These are phyloP conservation scores for Drosophila cognata DNA, from an alignment of 2,888 invertebrate species.

Conservation along the genomic window DNA sequence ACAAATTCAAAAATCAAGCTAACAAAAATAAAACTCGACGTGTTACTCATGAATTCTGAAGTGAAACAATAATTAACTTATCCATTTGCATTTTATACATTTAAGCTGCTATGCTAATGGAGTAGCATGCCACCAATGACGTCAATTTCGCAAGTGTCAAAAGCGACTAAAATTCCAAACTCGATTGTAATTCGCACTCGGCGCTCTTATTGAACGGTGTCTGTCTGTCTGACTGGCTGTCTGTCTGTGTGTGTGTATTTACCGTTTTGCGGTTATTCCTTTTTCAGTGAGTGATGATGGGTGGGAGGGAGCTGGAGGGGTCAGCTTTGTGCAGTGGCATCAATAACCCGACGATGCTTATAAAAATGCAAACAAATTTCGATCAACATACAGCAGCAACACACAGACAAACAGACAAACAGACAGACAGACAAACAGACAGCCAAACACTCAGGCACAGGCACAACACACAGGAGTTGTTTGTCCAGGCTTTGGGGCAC, in stretches of 20 bases:
- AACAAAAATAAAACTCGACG: not conserved
- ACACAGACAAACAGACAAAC: conserved; percentile 10
- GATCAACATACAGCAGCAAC: conserved; percentile 18
- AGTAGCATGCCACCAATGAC: conserved; percentile 7
- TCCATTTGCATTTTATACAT: conserved; percentile 35
- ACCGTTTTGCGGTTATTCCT: conserved; percentile 66
- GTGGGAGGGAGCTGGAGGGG: not conserved
- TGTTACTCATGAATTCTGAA: not conserved
- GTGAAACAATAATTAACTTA: conserved; percentile 17
- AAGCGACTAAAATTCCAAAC: conserved; percentile 10
- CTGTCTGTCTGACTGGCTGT: conserved; percentile 5
- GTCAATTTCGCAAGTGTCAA: conserved; percentile 20
- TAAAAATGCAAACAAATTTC: conserved; percentile 79
- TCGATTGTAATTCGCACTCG: conserved; percentile 9
- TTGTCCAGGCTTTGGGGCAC: conserved; percentile 63
- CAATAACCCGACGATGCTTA: conserved; percentile 74
- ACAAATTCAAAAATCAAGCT: not conserved
- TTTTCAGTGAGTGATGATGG: conserved; percentile 1
- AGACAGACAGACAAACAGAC: conserved; percentile 7
- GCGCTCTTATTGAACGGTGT: conserved; percentile 32
- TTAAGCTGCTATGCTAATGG: conserved; percentile 36
- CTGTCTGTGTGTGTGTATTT: conserved; percentile 38
- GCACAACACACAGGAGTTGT: conserved; percentile 42
- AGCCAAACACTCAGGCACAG: not conserved
- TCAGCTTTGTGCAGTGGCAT: conserved; percentile 49